A percentile compares a stretch with the other conserved stretches of the same genome.
These are phyloP conservation scores for Drosophila eugracilis DNA, from an alignment of 1,140 invertebrate species.

Conservation along the genomic window DNA sequence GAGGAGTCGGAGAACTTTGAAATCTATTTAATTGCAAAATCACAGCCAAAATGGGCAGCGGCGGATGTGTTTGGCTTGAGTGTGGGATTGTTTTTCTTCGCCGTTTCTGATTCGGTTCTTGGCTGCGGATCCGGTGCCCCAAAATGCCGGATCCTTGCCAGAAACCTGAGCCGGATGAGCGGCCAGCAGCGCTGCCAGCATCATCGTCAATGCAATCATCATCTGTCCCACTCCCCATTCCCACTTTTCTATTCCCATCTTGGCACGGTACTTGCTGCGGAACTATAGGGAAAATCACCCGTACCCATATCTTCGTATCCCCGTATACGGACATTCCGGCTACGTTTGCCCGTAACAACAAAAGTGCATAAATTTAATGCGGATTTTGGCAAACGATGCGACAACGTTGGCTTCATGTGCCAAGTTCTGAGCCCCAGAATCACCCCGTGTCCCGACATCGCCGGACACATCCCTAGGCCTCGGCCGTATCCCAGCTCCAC, in stretches of 20 bases:
- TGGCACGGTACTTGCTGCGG: slow-evolving; percentile 54
- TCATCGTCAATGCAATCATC: slow-evolving; percentile 71
- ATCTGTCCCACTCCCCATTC: slow-evolving; percentile 27
- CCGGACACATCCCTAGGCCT: slow-evolving; percentile 48
- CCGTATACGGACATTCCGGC: slow-evolving; percentile 55
- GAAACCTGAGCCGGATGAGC: slow-evolving; percentile 78
- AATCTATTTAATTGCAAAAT: slow-evolving; percentile 83
- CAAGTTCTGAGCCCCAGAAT: slow-evolving; percentile 48
- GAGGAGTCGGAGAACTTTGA: slow-evolving; percentile 29
- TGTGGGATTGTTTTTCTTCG: slow-evolving; percentile 67
- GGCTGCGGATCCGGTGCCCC: slow-evolving; percentile 41
- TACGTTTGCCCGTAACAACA: slow-evolving; percentile 70
- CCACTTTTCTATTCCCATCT: slow-evolving; percentile 4
- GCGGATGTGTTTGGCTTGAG: slow-evolving; percentile 49
- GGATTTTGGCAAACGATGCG: slow-evolving; percentile 79
- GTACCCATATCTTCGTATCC: neutral
- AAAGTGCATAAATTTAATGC: slow-evolving; percentile 82
- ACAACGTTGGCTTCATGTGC: slow-evolving; percentile 75
- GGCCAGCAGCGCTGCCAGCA: slow-evolving; percentile 63
- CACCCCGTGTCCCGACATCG: slow-evolving; percentile 30
- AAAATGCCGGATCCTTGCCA: slow-evolving; percentile 58
- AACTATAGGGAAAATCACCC: slow-evolving; percentile 49
- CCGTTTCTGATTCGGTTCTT: slow-evolving; percentile 70
- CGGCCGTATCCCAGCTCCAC: slow-evolving; percentile 1
- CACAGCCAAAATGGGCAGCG: slow-evolving; percentile 74